Percentiles rank a stretch among this genome's conserved stretches.
These are phyloP conservation scores for Falco concolor DNA, from an alignment of 2,797 vertebrate species.

Conservation along the genomic window DNA sequence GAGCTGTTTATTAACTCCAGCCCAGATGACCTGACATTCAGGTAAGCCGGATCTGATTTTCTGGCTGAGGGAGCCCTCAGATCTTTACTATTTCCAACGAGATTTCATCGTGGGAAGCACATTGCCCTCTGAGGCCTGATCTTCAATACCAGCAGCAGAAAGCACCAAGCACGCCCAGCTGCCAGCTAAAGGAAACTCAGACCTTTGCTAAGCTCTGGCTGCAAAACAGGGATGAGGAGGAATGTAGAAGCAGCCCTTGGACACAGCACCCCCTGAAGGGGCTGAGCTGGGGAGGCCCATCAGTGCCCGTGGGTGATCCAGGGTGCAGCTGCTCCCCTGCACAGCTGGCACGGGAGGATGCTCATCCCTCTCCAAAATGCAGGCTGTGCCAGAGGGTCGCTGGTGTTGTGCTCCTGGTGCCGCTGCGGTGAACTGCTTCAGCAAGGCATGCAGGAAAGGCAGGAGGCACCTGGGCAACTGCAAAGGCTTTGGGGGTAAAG, in stretches of 20 bases:
- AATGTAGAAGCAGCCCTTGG: neutral
- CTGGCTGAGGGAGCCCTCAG: neutral
- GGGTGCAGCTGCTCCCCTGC: neutral
- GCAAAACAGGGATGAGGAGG: neutral
- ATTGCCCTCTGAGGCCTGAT: neutral
- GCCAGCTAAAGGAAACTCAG: neutral
- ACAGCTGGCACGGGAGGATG: accelerated
- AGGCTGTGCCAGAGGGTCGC: neutral
- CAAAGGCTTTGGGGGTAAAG: neutral
- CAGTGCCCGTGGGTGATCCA: accelerated
- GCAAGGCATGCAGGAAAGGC: neutral
- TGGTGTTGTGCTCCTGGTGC: neutral
- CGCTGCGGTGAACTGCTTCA: accelerated
- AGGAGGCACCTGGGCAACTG: neutral
- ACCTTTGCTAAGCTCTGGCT: neutral
- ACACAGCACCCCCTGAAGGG: neutral
- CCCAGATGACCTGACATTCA: neutral
- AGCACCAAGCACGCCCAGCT: neutral
- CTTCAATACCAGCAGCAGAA: neutral
- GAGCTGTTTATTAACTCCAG: neutral
- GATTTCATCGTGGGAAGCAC: neutral
- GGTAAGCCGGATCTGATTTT: neutral
- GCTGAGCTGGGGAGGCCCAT: neutral
- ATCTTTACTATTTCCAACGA: neutral
- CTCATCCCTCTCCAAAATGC: neutral